phyloP scores from a whole-genome alignment of 37 sponge, comb jelly and placozoan genomes.

The Ephydatia muelleri region DNA sequence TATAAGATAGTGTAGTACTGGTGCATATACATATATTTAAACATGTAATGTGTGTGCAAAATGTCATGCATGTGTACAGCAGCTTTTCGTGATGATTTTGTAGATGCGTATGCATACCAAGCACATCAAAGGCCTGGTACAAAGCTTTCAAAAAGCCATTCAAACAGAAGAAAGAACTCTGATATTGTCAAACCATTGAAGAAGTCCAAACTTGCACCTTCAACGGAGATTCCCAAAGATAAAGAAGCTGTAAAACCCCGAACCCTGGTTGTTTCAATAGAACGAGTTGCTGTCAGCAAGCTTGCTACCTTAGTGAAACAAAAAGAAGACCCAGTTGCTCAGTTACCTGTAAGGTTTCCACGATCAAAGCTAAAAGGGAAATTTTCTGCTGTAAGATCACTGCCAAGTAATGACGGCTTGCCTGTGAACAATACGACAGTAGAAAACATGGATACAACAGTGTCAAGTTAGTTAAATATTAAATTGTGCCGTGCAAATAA shows the following conservation, averaged over 20 bases:
- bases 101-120: neutral
- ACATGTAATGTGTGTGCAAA: neutral
- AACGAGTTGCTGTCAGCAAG: neutral
- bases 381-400: neutral
- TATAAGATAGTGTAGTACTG: no score
- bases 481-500: no score
- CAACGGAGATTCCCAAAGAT: neutral
- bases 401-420: neutral
- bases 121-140: neutral
- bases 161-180: neutral
- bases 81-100: no score
- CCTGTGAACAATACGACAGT: neutral
- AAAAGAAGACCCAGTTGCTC: neutral
- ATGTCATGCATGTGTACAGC: neutral
- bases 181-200: neutral
- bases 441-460: neutral
- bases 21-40: no score
- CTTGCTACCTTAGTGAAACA: neutral
- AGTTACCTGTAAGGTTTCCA: neutral
- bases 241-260: neutral
- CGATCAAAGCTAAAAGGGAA: neutral
- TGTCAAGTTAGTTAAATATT: neutral
- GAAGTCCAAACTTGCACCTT: neutral
- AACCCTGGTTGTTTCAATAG: neutral
- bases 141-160: neutral